Evolutionary conservation across 1,140 invertebrate species (phyloP), one percentile per base, ranked within the genome.

Genomic region (Diuraphis noxia): DNA sequence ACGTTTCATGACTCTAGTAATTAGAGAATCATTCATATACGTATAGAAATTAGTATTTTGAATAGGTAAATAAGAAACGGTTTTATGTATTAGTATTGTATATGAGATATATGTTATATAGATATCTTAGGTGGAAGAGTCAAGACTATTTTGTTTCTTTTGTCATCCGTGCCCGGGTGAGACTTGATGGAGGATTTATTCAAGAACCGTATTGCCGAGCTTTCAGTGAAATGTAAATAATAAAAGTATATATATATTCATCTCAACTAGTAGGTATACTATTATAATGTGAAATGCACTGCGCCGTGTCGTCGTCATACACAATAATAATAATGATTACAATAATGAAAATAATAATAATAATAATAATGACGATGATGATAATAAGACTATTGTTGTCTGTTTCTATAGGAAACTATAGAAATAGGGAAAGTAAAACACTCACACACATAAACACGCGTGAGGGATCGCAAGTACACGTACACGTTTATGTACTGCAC

Each of bases 351-450:
- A 79, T 23, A 36, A 79, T 36, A 79, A 77, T 77, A 36, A 77
- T 36, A 77, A 77, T 77, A 77, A 36, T 77, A 77, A 77, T 36
- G 30, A 63, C 9, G 52, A 56, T n/a, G 25, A 63, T n/a, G 56
- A 72, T 72, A n/a, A 72, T 72, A 72, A 72, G 56, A 72, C 56
- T n/a, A 72, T 72, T 72, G 56, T 72, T 72, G 56, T 72, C 30
- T 30, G n/a, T n/a, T 72, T n/a, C 56, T n/a, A 72, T 72, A 17
- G 56, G 56, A 72, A 72, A 72, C 56, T 19, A 72, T 72, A 72
- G 56, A 72, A 72, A 72, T 72, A 72, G 56, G 56, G 30, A 72
- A 72, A 72, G 56, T n/a, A 72, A 13, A 72, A 72, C 17, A 63
- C 56, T 8, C 19, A 7, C 52, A 25, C 23, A 5, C 52, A n/a